A percentile compares a stretch with the other conserved stretches of the same genome.
phyloP scores from a whole-genome alignment of 2,888 invertebrate genomes.

The Caenorhabditis virilis region DNA sequence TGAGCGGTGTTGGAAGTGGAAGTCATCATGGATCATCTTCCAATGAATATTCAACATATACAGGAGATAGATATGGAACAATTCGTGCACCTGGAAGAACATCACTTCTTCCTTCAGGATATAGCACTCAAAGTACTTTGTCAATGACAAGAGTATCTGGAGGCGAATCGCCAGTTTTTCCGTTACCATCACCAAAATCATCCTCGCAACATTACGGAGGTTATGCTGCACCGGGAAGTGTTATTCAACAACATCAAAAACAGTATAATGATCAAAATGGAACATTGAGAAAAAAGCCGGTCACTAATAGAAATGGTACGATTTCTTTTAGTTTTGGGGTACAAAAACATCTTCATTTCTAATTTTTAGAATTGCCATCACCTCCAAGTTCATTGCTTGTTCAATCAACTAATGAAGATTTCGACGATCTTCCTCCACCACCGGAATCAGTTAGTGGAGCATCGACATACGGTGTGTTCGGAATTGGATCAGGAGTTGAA shows the following conservation, averaged over 20 bases:
- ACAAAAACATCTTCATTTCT: too few relatives aligned
- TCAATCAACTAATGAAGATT: slow-evolving; percentile 21
- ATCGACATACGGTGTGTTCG: slow-evolving; percentile 31
- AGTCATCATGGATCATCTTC: slow-evolving; percentile 38
- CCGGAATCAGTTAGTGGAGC: slow-evolving; percentile 30
- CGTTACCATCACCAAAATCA: slow-evolving; percentile 36
- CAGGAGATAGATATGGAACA: slow-evolving; percentile 26
- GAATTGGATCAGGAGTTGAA: slow-evolving; percentile 12
- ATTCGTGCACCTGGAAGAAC: slow-evolving; percentile 7
- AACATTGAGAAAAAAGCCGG: slow-evolving; percentile 16
- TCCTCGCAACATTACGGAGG: slow-evolving; percentile 21
- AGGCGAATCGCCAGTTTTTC: slow-evolving; percentile 36
- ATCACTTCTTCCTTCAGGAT: neutral
- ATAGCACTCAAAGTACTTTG: slow-evolving; percentile 2
- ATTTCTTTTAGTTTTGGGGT: too few relatives aligned
- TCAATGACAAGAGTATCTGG: too few relatives aligned
- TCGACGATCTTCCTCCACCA: slow-evolving; percentile 42
- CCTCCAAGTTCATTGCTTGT: slow-evolving; percentile 21
- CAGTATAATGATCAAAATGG: slow-evolving; percentile 17
- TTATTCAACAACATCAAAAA: slow-evolving; percentile 27
- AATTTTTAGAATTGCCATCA: slow-evolving; percentile 22
- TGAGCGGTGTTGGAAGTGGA: slow-evolving; percentile 29
- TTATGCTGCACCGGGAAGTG: slow-evolving; percentile 30
- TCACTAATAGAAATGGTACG: too few relatives aligned
- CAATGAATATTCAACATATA: slow-evolving; percentile 22